phyloP scores from a whole-genome alignment of 1,140 invertebrate genomes.

The Achroia grisella region DNA sequence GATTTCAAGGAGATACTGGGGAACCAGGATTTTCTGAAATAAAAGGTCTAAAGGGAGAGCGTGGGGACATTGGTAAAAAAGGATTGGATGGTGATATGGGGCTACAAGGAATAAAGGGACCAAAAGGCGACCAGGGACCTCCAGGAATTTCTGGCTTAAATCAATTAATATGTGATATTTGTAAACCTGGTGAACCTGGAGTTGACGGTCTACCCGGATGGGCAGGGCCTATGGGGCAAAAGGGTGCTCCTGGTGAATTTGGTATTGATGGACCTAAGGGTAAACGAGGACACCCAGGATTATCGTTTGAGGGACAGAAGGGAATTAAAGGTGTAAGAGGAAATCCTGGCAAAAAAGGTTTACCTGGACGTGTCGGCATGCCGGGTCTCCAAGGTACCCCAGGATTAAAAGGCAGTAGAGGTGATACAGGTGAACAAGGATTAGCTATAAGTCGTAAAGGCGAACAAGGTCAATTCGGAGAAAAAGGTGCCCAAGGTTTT shows the following conservation, averaged over 20 bases:
- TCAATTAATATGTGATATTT: conserved; percentile 72
- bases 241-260: conserved; percentile 80
- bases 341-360: conserved; percentile 55
- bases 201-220: conserved; percentile 76
- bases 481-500: conserved; percentile 37
- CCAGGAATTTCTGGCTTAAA: conserved; percentile 77
- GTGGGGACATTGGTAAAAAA: conserved; percentile 54
- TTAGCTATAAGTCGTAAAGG: conserved; percentile 63
- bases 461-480: conserved; percentile 53
- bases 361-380: conserved; percentile 58
- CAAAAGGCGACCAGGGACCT: conserved; percentile 77
- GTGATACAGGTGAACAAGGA: conserved; percentile 74
- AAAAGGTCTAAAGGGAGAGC: conserved; percentile 41
- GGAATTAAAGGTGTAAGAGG: conserved; percentile 73
- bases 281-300: conserved; percentile 74
- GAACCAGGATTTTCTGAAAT: conserved; percentile 57
- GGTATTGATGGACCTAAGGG: conserved; percentile 79
- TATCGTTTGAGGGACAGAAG: conserved; percentile 74
- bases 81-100: conserved; percentile 74
- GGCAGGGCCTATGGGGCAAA: conserved; percentile 78
- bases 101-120: conserved; percentile 73
- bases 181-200: conserved; percentile 75
- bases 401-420: conserved; percentile 71
- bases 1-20: conserved; percentile 69
- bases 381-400: conserved; percentile 61